Base-by-base conservation (phyloP, 1,140 invertebrate species). In the Aphelenchoides fujianensis region DNA sequence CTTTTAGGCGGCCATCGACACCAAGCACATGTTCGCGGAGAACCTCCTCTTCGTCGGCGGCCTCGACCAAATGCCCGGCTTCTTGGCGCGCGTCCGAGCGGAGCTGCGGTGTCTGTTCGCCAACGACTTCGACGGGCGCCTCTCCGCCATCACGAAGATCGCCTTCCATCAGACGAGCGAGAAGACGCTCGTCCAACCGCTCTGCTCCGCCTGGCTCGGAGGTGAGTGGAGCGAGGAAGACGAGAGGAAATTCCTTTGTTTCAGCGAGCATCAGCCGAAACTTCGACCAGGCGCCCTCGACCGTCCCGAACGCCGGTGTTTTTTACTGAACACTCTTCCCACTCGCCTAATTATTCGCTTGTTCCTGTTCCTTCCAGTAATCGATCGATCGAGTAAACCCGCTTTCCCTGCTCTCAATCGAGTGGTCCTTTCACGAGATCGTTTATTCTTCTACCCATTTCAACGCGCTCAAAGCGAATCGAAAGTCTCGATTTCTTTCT, bases 31-130 rank as follows among this genome's bases (percentile, higher is more conserved):
- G 19, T 59, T 30, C 19, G 5, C 19, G 5, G 19, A 19, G 5
- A 59, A 59, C 34, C 23, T 66, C n/a, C 12, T 66, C n/a, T 34
- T 66, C 31, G 63, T 66, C 34, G 63, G 63, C 63, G 63, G 63
- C 53, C 32, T 66, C 1, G 37, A 34, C 2, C 16, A 36, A 12
- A 66, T 66, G 63, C 16, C 23, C n/a, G 63, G 63, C 23, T 37
- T 66, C 53, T 36, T 66, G 36, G 23, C 16, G n/a, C 63, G 63
- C 30, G 16, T 66, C 16, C 2, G 31, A 32, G 34, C 23, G 12
- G 63, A 66, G 7, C 32, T 66, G 31, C 32, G 16, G 12, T 34
- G 37, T 16, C 31, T 66, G 1, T n/a, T 66, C 53, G 63, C 37
- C 9, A 35, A 66, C 31, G 16, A 66, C 34, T 19, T 41, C 12